Evolutionary conservation across 2,113 vertebrate species (phyloP), one percentile per base, ranked within the genome.

Genomic region (Trogon melanurus): DNA sequence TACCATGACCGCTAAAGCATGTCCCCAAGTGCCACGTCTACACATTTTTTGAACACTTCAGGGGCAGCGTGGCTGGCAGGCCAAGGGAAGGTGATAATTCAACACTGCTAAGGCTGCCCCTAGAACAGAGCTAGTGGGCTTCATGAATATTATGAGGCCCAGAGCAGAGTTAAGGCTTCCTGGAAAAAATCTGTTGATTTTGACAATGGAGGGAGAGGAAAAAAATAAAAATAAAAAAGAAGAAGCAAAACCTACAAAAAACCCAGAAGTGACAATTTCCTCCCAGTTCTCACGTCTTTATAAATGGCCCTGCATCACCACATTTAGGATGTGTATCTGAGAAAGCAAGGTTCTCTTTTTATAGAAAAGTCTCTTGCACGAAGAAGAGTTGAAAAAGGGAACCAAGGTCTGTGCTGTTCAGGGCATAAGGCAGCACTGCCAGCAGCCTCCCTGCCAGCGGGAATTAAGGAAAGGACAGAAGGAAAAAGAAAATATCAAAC

Each of bases 211-310:
- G 16, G 17, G 15, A 74, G 30, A 70, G 9, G 0, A 10, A 25
- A 22, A 50, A 53, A 30, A 61, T 36, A 44, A 69, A 15, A 16
- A 5, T 2, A 6, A 48, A 34, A 13, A 34, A 14, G 8, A 18
- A 16, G 30, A 16, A 5, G 3, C 13, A 47, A 5, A 57, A 36
- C 11, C 0, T 0, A 2, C 7, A 3, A 6, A n/a, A 72, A 47
- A 5, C 13, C 7, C 1, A 36, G n/a, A 61, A 61, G 15, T 22
- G 21, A 67, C 8, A 27, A 34, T 74, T 92, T 78, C 32, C 16
- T 73, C 32, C 6, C 60, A 64, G 29, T 88, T 66, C 26, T 6
- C 6, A 6, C 25, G 3, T 67, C 22, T 92, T 41, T 86, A 3
- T 62, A 53, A 89, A 51, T 27, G 10, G 41, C 25, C 10, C 67